Base-by-base conservation (phyloP, 1,140 invertebrate species). In the Eciton burchellii region DNA sequence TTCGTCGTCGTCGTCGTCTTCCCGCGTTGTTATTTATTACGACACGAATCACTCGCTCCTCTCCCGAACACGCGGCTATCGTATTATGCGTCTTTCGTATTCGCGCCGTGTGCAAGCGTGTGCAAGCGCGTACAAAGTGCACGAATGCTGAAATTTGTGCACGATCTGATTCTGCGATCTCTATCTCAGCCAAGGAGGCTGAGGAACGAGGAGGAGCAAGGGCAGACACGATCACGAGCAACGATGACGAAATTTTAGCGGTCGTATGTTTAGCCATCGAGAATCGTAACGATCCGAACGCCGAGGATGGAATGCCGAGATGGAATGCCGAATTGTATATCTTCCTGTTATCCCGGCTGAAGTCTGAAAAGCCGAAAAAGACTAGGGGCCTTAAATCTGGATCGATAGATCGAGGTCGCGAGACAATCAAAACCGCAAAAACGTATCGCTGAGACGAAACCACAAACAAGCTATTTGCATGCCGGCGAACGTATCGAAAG, bases 11-110 rank as follows among this genome's bases (percentile, higher is more conserved):
- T n/a, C n/a, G n/a, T n/a, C n/a, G n/a, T n/a, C 66, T 54, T 26
- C 41, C 70, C 62, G 45, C 52, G 54, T 83, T 73, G 66, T 47
- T 73, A 49, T 72, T 56, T 82, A 29, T 85, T 81, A 72, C 81
- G 35, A 49, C 70, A 81, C 83, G 71, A 82, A 68, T 70, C 19
- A 70, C 14, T 70, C 16, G 43, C 47, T 41, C 45, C 24, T 43
- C 71, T 26, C 65, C 57, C 56, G 49, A 41, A 16, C 16, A 54
- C 86, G 41, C 14, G 70, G 6, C 56, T 72, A 21, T 83, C n/a
- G 71, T 76, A 54, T 77, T 71, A 35, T 19, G 26, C 21, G 19
- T 41, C 26, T 57, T 59, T n/a, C 54, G 35, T 16, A 52, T 57
- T 71, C 52, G 76, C 49, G n/a, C 14, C 16, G 45, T 43, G 16